Evolutionary conservation across 2,797 vertebrate genomes (phyloP).

Genomic region (Alcedo quadribrachys): DNA sequence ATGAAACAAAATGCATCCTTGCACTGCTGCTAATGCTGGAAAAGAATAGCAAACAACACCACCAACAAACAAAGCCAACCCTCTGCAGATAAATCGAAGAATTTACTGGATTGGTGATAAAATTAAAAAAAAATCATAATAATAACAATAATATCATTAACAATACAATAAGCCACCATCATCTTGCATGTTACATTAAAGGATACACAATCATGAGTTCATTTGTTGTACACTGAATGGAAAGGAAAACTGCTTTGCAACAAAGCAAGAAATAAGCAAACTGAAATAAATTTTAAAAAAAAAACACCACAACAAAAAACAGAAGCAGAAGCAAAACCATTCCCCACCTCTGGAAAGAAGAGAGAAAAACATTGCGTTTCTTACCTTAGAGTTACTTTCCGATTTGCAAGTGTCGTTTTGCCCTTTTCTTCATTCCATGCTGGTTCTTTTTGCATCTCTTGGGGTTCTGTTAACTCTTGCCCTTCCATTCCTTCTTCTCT

Average conservation of each 20-base stretch:
- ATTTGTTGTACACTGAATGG: constrained; percentile 67
- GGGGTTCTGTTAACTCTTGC: constrained; percentile 50
- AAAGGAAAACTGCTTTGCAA: constrained; percentile 76
- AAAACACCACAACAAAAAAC: not conserved
- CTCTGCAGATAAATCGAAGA: constrained; percentile 76
- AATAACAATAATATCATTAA: constrained; percentile 38
- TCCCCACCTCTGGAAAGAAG: constrained; percentile 66
- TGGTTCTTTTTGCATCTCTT: constrained; percentile 56
- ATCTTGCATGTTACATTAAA: constrained; percentile 62
- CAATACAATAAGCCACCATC: constrained; percentile 28
- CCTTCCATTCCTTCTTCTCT: constrained; percentile 46
- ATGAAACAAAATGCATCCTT: constrained; percentile 79
- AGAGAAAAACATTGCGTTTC: constrained; percentile 65
- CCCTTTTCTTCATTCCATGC: constrained; percentile 40
- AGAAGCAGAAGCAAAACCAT: constrained; percentile 64
- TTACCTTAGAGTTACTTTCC: constrained; percentile 64
- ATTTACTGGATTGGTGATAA: constrained; percentile 68
- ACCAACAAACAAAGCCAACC: constrained; percentile 69
- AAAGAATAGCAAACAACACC: constrained; percentile 65
- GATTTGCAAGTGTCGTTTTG: constrained; percentile 49
- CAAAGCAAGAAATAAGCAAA: constrained; percentile 75
- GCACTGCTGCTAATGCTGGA: constrained; percentile 80
- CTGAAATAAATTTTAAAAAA: constrained; percentile 29
- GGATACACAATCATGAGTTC: constrained; percentile 50
- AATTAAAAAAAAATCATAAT: constrained; percentile 16